phyloP scores from a whole-genome alignment of 2,113 vertebrate species.

The Pomatostomus ruficeps region DNA sequence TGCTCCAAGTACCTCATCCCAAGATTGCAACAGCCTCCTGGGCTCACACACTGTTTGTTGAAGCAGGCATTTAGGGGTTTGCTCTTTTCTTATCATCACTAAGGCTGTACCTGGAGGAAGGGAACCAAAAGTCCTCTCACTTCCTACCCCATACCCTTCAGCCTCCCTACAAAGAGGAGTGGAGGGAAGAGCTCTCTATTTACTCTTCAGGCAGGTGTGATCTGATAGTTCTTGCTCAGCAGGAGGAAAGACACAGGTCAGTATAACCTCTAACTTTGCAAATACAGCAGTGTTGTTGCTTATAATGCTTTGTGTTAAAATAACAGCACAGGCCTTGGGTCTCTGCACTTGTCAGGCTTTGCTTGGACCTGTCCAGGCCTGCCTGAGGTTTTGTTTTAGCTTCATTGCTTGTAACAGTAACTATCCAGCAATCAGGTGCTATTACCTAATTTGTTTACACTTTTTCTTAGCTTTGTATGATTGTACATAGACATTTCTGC shows the following conservation, averaged over 20 bases:
- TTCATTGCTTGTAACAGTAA: neutral
- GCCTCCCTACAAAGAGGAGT: neutral
- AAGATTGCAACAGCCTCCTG: neutral
- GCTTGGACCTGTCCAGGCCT: neutral
- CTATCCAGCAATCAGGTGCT: neutral
- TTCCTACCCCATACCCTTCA: neutral
- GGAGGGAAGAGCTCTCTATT: neutral
- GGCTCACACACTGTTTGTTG: neutral
- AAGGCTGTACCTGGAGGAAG: neutral
- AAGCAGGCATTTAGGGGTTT: neutral
- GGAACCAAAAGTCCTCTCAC: neutral
- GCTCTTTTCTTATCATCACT: neutral
- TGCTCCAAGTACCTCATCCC: neutral
- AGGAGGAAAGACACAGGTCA: neutral
- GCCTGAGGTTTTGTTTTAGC: neutral
- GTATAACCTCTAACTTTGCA: neutral
- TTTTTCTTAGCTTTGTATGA: neutral
- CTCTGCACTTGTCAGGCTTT: neutral
- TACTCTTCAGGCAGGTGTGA: neutral
- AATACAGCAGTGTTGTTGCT: neutral
- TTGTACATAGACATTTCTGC: neutral
- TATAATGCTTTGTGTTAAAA: neutral
- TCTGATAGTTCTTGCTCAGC: neutral
- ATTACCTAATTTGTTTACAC: neutral
- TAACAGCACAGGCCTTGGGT: accelerated